Percentiles rank a stretch among this genome's conserved stretches.
Evolutionary conservation across 2,113 vertebrate species (phyloP).

Genomic region (Rhabdornis inornatus): DNA sequence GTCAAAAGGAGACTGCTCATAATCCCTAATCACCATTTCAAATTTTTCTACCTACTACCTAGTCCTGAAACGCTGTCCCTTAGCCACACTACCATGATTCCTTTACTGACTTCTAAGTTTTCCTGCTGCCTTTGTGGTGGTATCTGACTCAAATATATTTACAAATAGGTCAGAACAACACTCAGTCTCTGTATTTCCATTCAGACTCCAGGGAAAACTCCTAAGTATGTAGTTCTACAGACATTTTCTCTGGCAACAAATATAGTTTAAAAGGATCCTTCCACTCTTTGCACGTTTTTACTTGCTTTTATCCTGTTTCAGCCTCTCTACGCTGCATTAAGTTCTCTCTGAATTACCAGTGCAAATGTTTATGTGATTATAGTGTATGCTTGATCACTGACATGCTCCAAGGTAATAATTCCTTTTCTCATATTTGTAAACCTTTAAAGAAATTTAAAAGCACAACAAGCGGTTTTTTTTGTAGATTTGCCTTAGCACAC

Average conservation of each 20-base stretch:
- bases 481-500: not conserved
- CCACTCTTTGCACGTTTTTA: not conserved
- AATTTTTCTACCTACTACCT: not conserved
- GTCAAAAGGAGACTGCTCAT: not conserved
- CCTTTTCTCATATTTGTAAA: not conserved
- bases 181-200: not conserved
- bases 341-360: not conserved
- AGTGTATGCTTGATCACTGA: not conserved
- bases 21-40: not conserved
- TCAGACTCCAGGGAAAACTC: not conserved
- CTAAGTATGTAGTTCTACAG: not conserved
- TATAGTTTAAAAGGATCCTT: not conserved
- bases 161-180: not conserved
- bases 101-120: not conserved
- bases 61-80: not conserved
- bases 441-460: not conserved
- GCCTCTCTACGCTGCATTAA: accelerated
- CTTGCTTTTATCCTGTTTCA: not conserved
- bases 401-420: accelerated
- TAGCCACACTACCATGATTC: not conserved
- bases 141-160: not conserved
- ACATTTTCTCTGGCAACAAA: not conserved
- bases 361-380: not conserved
- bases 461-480: not conserved
- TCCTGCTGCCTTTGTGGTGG: not conserved